These are phyloP conservation scores for Polyploca ridens DNA, from an alignment of 2,888 invertebrate genomes.

Conservation along the genomic window DNA sequence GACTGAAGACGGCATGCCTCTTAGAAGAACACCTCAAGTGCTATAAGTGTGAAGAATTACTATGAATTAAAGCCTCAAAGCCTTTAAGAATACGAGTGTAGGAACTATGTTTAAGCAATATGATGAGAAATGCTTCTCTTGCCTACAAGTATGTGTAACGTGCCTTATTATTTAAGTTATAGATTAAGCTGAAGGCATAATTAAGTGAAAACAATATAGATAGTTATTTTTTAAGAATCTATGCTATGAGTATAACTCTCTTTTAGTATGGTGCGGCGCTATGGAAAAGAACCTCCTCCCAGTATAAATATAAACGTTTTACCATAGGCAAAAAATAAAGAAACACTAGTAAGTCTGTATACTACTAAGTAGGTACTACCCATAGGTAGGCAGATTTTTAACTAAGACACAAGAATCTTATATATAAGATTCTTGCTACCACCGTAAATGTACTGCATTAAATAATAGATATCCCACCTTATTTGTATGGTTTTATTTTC, in stretches of 20 bases:
- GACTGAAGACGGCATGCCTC: conserved; percentile 53
- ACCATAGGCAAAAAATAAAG: too few species aligned
- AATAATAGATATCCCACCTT: background rate
- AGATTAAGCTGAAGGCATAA: background rate
- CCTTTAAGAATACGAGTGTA: background rate
- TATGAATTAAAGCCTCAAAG: background rate
- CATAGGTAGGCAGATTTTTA: too few species aligned
- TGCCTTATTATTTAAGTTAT: background rate
- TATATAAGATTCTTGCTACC: too few species aligned
- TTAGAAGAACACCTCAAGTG: conserved; percentile 42
- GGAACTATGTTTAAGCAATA: background rate
- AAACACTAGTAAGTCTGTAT: too few species aligned
- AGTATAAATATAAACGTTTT: too few species aligned
- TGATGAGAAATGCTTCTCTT: background rate
- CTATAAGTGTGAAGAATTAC: conserved; percentile 13
- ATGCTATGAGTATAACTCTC: too few species aligned
- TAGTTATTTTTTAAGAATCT: too few species aligned
- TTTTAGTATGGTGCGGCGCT: too few species aligned
- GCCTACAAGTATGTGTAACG: background rate
- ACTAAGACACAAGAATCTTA: too few species aligned
- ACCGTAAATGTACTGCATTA: background rate
- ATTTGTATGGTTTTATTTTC: background rate
- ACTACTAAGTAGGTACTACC: too few species aligned
- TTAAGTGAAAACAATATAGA: background rate
- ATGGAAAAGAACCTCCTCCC: too few species aligned